Percentiles rank a stretch among this genome's conserved stretches.
These are phyloP conservation scores for Nycticryphes semicollaris DNA, from an alignment of 2,113 vertebrate species.

Conservation along the genomic window DNA sequence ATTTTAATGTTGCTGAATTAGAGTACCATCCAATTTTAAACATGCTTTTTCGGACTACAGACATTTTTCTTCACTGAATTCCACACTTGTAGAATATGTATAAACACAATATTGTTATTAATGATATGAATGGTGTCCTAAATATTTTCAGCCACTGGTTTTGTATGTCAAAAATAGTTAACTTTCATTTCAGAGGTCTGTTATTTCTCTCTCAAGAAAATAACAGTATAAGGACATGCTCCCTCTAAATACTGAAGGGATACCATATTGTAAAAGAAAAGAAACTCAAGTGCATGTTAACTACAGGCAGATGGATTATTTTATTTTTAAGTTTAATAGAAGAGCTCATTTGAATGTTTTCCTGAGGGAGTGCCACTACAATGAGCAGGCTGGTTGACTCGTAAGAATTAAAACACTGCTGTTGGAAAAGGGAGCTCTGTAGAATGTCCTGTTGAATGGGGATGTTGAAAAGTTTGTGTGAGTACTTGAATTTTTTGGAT, in stretches of 20 bases:
- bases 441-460: neutral
- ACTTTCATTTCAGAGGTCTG: neutral
- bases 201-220: neutral
- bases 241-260: neutral
- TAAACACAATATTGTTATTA: neutral
- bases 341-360: constrained; percentile 13
- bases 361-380: neutral
- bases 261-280: neutral
- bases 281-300: neutral
- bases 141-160: neutral
- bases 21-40: neutral
- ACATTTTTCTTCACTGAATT: neutral
- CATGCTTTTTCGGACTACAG: neutral
- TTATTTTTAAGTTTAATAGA: neutral
- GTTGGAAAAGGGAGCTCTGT: neutral
- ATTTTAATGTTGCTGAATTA: neutral
- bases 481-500: neutral
- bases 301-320: neutral
- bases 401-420: neutral
- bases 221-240: neutral
- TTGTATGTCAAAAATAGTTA: neutral
- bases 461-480: neutral
- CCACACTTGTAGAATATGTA: neutral
- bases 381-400: neutral
- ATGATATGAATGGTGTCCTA: neutral